These are phyloP conservation scores for Oxycera nigricornis DNA, from an alignment of 2,888 invertebrate genomes.

Conservation along the genomic window DNA sequence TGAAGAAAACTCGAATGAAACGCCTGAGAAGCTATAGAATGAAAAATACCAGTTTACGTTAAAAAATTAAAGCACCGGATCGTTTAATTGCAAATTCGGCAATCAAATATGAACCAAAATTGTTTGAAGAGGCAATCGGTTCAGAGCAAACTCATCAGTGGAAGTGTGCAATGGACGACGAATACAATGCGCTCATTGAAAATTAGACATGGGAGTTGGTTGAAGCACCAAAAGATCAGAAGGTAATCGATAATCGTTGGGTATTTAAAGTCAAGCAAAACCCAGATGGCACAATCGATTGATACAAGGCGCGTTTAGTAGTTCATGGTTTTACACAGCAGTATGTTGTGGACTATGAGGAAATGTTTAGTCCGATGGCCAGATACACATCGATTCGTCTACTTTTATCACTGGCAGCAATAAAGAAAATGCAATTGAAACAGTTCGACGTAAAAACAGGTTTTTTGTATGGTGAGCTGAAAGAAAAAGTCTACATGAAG, in stretches of 20 bases:
- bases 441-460: conserved; percentile 40
- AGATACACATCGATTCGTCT: conserved; percentile 50
- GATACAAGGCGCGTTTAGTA: conserved; percentile 53
- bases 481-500: conserved; percentile 33
- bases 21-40: no score
- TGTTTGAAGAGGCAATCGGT: conserved; percentile 46
- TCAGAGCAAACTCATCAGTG: conserved; percentile 44
- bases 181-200: conserved; percentile 42
- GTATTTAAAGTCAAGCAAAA: conserved; percentile 50
- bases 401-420: conserved; percentile 43
- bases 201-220: conserved; percentile 47
- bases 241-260: conserved; percentile 50
- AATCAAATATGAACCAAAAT: conserved; percentile 47
- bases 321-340: conserved; percentile 52
- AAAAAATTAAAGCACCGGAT: no score
- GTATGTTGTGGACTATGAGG: conserved; percentile 51
- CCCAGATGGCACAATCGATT: conserved; percentile 45
- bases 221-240: conserved; percentile 39
- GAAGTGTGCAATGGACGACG: conserved; percentile 48
- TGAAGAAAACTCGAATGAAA: no score
- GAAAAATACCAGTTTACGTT: no score
- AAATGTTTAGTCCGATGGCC: conserved; percentile 54
- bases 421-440: neutral
- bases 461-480: conserved; percentile 36
- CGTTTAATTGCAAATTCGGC: no score